These are phyloP conservation scores for Festucalex cinctus DNA, from an alignment of 2,113 vertebrate species.

Conservation along the genomic window DNA sequence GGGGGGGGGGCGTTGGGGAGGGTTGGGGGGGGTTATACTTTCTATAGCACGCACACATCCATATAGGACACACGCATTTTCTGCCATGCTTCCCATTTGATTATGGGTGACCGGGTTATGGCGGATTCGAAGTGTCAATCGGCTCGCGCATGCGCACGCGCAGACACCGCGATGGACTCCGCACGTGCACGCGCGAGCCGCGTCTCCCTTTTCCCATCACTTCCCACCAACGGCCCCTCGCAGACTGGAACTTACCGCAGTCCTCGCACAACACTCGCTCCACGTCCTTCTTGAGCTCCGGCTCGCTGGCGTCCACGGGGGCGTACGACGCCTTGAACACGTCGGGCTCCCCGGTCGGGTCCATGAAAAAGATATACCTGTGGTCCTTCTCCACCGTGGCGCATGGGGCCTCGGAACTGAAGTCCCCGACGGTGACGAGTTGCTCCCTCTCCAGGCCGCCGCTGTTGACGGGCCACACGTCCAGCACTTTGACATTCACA, in stretches of 20 bases:
- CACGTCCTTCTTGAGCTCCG: constrained; percentile 92
- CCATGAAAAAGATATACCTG: constrained; percentile 97
- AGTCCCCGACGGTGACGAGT: constrained; percentile 91
- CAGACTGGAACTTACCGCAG: constrained; percentile 86
- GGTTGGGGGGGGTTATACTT: neutral
- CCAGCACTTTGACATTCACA: constrained; percentile 89
- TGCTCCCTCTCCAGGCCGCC: constrained; percentile 92
- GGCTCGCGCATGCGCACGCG: constrained; percentile 21
- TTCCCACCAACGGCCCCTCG: constrained; percentile 53
- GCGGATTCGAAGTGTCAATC: constrained; percentile 34
- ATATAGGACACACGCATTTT: neutral
- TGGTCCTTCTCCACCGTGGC: constrained; percentile 88
- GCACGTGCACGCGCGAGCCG: constrained; percentile 47
- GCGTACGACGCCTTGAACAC: constrained; percentile 91
- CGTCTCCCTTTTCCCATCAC: constrained; percentile 58
- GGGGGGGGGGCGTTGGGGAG: neutral
- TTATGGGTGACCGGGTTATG: constrained; percentile 56
- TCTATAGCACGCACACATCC: constrained; percentile 10
- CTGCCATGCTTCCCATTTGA: constrained; percentile 32
- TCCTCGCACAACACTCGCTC: constrained; percentile 89
- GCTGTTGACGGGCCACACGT: constrained; percentile 92
- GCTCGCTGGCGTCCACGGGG: constrained; percentile 85
- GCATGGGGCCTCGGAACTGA: constrained; percentile 85
- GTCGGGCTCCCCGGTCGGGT: constrained; percentile 87
- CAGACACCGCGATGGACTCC: constrained; percentile 29